A percentile compares a stretch with the other conserved stretches of the same genome.
Evolutionary conservation across 2,113 vertebrate genomes (phyloP).

Genomic region (Fukomys damarensis): DNA sequence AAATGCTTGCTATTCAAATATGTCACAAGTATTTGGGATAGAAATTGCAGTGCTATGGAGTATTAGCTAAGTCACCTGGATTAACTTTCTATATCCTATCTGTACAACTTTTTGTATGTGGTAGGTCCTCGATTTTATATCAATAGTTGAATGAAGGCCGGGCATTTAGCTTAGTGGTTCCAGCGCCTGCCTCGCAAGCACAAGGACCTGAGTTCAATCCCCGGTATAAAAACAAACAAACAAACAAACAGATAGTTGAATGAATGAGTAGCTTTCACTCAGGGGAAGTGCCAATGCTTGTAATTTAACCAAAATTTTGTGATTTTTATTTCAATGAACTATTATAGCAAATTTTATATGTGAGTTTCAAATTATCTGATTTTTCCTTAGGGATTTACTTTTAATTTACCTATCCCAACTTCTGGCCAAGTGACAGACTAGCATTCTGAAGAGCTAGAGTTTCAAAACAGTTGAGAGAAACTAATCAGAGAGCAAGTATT

Average conservation of each 20-base stretch:
- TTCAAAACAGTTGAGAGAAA: constrained; percentile 54
- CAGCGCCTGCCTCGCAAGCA: too few species aligned
- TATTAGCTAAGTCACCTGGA: background rate
- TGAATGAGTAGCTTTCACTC: background rate
- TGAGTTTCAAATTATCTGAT: constrained; percentile 36
- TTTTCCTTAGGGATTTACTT: background rate
- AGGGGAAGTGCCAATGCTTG: background rate
- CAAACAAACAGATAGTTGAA: too few species aligned
- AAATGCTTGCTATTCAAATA: background rate
- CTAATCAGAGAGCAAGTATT: background rate
- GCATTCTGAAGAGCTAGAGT: background rate
- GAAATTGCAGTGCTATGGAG: background rate
- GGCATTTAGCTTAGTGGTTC: too few species aligned
- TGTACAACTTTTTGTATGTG: background rate
- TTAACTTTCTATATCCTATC: background rate
- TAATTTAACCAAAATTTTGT: background rate
- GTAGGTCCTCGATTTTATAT: background rate
- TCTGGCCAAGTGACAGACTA: background rate
- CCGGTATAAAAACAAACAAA: too few species aligned
- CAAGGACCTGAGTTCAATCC: too few species aligned
- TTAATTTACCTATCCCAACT: background rate
- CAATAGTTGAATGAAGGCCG: background rate
- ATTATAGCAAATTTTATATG: constrained; percentile 4
- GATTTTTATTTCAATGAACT: constrained; percentile 48
- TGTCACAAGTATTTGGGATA: background rate